Conservation (phyloP, 2,797 vertebrate genomes). For the Harpagifer antarcticus region DNA sequence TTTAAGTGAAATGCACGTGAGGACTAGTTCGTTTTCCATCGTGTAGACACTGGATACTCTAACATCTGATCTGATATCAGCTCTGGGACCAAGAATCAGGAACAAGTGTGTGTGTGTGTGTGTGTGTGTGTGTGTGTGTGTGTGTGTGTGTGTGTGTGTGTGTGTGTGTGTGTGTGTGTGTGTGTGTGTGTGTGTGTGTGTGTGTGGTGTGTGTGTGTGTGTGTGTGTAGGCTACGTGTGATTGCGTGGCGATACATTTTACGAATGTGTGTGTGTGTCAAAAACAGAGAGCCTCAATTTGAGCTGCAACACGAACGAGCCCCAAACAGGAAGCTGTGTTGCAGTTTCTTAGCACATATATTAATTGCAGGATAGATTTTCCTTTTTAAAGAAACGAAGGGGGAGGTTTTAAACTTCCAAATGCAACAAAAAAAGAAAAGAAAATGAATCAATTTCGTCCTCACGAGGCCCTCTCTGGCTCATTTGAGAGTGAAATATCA, state of each 20-base stretch:
- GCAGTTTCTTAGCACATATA: conserved; percentile 28
- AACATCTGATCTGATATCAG: conserved; percentile 64
- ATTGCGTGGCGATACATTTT: no score
- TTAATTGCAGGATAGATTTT: conserved; percentile 60
- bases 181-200: no score
- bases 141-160: conserved; percentile 25
- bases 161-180: conserved; percentile 50
- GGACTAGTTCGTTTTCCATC: conserved; percentile 36
- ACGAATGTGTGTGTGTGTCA: neutral
- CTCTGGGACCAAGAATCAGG: conserved; percentile 63
- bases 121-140: conserved; percentile 37
- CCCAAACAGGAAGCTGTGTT: conserved; percentile 26
- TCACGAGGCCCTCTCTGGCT: conserved; percentile 75
- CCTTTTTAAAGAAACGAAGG: neutral
- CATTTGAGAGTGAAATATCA: conserved; percentile 96
- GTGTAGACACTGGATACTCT: conserved; percentile 30
- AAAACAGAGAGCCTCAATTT: conserved; percentile 3
- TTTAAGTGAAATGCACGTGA: conserved; percentile 7
- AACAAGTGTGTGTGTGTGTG: conserved; percentile 66
- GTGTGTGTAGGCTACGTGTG: conserved; percentile 32
- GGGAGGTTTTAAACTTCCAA: conserved; percentile 38
- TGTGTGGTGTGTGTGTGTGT: conserved; percentile 51
- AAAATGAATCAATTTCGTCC: conserved; percentile 66
- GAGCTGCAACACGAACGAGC: conserved; percentile 14
- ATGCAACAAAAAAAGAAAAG: conserved; percentile 53